Percentiles rank a stretch among this genome's conserved stretches.
Conservation (phyloP, 2,888 invertebrate species). For the Cryptosula pallasiana region DNA sequence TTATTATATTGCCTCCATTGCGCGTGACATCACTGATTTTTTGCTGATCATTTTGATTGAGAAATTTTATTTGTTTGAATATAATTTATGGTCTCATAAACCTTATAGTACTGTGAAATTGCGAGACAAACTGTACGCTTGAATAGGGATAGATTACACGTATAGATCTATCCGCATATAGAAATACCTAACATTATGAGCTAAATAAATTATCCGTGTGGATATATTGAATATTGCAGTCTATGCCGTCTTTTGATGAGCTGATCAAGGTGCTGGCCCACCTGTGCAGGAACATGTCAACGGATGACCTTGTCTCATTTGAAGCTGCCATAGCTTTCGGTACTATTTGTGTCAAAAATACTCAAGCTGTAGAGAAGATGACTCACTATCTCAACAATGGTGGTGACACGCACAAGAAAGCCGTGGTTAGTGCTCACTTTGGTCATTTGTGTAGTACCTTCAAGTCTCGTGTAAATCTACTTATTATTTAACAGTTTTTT, state of each 20-base stretch:
- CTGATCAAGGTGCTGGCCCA: conserved; percentile 43
- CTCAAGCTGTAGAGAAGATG: conserved; percentile 41
- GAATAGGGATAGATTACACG: too few species aligned
- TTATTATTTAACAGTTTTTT: too few species aligned
- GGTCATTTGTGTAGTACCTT: too few species aligned
- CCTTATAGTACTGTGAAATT: too few species aligned
- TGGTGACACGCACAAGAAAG: conserved; percentile 38
- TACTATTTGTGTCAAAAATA: conserved; percentile 42
- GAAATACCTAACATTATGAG: too few species aligned
- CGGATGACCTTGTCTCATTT: conserved; percentile 41
- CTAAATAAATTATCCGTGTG: too few species aligned
- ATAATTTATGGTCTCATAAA: too few species aligned
- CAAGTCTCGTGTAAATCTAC: too few species aligned
- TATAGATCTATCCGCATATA: too few species aligned
- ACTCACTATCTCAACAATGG: conserved; percentile 35
- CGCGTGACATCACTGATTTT: neutral
- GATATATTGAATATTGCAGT: conserved; percentile 36
- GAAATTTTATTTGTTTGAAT: too few species aligned
- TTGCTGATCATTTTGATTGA: too few species aligned
- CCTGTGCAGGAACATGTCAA: conserved; percentile 42
- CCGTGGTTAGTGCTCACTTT: conserved; percentile 40
- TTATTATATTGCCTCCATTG: neutral
- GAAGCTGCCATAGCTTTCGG: conserved; percentile 47
- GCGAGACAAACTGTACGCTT: too few species aligned
- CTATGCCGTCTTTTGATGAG: conserved; percentile 38